Evolutionary conservation across 2,797 vertebrate genomes (phyloP).

Genomic region (Scolopax bukidnonensis): DNA sequence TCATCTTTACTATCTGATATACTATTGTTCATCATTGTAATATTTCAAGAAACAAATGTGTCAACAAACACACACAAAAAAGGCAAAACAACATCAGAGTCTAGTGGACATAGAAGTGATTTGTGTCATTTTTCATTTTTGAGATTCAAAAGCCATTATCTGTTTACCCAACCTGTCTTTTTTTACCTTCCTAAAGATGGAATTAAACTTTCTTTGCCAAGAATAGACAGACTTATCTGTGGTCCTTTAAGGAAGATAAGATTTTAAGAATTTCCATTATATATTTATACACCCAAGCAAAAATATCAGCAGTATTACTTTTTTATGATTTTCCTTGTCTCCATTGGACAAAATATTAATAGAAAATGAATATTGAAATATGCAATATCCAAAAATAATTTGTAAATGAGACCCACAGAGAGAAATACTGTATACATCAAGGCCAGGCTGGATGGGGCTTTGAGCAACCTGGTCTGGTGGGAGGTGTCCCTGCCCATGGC

Average conservation of each 20-base stretch:
- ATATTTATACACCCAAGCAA: not conserved
- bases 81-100: not conserved
- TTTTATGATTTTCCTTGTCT: not conserved
- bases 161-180: not conserved
- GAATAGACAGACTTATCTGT: not conserved
- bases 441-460: no score
- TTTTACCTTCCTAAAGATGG: not conserved
- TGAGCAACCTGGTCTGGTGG: no score
- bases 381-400: not conserved
- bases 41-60: not conserved
- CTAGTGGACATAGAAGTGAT: fast-evolving
- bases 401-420: not conserved
- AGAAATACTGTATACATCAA: not conserved
- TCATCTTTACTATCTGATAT: not conserved
- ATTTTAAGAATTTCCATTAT: not conserved
- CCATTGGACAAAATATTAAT: not conserved
- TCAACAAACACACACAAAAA: not conserved
- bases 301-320: not conserved
- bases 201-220: not conserved
- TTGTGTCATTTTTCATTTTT: not conserved
- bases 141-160: not conserved
- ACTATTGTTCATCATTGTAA: not conserved
- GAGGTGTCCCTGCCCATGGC: no score
- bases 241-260: not conserved
- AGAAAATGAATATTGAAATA: not conserved